Evolutionary conservation across 2,113 vertebrate genomes (phyloP), one percentile per base, ranked within the genome.

Genomic region (Lonchura striata): DNA sequence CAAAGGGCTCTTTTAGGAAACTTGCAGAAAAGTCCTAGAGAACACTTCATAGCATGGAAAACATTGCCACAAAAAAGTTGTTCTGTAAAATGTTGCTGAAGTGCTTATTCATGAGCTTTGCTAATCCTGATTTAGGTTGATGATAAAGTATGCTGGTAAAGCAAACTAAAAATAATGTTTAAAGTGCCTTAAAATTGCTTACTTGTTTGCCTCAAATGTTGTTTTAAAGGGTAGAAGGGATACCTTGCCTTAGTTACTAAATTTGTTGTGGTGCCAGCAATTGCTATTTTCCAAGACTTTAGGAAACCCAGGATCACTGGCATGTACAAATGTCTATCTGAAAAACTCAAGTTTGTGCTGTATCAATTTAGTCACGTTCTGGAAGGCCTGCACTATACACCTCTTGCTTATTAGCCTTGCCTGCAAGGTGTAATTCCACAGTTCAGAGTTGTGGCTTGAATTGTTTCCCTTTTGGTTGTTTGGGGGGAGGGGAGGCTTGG

Each of bases 151-250:
- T 83, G 60, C 90, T 93, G 71, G 66, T 93, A 81, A 92, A 97
- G 86, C 90, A 75, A 76, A 94, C 33, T 47, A 46, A 92, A 88
- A 88, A 80, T 92, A 86, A 95, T 85, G 96, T 97, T 97, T 97
- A 50, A 98, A 98, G 98, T 98, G 98, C 98, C 98, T 98, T 98
- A 98, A 96, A 95, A 95, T 97, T 96, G 94, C 95, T 97, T 97
- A 95, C 95, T 92, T 42, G 72, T 97, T 98, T 94, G 97, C 96
- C 97, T 98, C 95, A 97, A 82, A 86, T 95, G 91, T 96, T 94
- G 80, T 95, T 82, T 88, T 46, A 83, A 85, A 88, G 77, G 61
- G 35, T 89, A 90, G 94, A 91, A 70, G 90, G 88, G 81, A 82
- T 97, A 81, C 82, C 56, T 95, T 94, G 94, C 76, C 94, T 98